Conservation (phyloP, 1,140 invertebrate species). For the Anagrus nilaparvatae region DNA sequence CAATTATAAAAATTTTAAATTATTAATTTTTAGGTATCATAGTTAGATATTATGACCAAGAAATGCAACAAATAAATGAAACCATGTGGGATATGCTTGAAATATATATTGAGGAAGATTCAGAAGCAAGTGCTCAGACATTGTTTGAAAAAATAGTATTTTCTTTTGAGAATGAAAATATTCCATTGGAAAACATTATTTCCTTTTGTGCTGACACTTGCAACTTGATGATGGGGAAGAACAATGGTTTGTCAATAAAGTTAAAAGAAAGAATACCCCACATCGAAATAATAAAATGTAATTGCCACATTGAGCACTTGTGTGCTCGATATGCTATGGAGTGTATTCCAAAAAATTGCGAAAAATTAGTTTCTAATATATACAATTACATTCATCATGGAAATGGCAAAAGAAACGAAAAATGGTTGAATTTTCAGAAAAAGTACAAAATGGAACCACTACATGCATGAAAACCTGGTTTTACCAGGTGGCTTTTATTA, state of each 20-base stretch:
- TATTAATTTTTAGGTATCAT: too few species aligned
- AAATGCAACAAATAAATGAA: too few species aligned
- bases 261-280: not conserved
- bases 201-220: too few species aligned
- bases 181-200: too few species aligned
- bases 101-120: too few species aligned
- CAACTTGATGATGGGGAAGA: not conserved
- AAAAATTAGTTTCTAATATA: not conserved
- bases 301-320: not conserved
- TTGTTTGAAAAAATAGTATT: too few species aligned
- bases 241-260: not conserved
- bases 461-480: not conserved
- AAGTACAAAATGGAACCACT: not conserved
- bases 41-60: too few species aligned
- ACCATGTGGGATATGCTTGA: too few species aligned
- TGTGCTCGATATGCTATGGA: not conserved
- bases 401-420: not conserved
- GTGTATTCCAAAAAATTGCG: not conserved
- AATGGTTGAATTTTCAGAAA: not conserved
- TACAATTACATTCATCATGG: not conserved
- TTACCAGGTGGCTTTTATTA: not conserved
- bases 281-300: not conserved
- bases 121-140: too few species aligned
- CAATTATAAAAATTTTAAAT: too few species aligned
- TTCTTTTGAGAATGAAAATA: too few species aligned